These are phyloP conservation scores for Bucorvus abyssinicus DNA, from an alignment of 2,797 vertebrate genomes.

Conservation along the genomic window DNA sequence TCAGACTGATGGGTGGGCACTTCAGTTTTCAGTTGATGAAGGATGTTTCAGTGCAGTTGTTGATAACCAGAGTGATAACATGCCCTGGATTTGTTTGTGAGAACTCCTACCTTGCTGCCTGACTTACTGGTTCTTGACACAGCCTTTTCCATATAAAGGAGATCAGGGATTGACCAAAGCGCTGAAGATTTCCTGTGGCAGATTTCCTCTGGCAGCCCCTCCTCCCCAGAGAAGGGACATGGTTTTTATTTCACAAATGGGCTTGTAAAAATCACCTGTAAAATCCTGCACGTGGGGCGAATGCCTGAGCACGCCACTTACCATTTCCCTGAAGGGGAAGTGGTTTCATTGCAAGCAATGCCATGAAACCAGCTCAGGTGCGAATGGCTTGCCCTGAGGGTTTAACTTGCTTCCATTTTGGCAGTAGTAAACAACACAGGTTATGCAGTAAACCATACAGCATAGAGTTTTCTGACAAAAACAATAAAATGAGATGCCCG, in stretches of 20 bases:
- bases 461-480: conserved; percentile 18
- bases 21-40: neutral
- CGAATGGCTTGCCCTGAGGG: neutral
- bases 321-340: neutral
- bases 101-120: neutral
- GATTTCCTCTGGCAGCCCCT: neutral
- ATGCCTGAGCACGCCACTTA: neutral
- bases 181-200: neutral
- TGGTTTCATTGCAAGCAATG: neutral
- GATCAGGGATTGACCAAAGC: neutral
- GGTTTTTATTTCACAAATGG: neutral
- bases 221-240: neutral
- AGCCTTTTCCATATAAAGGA: neutral
- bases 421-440: neutral
- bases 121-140: neutral
- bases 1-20: neutral
- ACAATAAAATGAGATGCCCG: neutral
- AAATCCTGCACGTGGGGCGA: neutral
- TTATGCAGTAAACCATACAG: neutral
- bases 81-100: neutral
- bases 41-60: neutral
- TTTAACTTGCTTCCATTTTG: neutral
- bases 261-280: neutral
- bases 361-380: neutral
- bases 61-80: neutral